Evolutionary conservation across 2,797 vertebrate species (phyloP), one percentile per base, ranked within the genome.

Genomic region (Buphagus erythrorhynchus): DNA sequence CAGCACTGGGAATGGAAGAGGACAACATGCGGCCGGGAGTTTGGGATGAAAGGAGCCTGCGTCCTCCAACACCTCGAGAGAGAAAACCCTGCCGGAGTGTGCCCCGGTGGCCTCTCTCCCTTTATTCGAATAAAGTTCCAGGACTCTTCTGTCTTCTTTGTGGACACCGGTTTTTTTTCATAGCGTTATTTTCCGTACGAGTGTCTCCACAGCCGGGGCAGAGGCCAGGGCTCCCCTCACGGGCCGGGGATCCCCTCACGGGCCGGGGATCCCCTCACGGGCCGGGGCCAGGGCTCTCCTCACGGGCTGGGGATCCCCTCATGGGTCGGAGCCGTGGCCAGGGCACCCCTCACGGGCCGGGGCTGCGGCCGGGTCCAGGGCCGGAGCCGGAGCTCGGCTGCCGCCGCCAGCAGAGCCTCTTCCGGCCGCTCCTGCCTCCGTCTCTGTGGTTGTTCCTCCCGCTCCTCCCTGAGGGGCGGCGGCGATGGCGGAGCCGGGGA

Each of bases 361-460:
- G 24, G 9, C 48, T 9, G 15, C 9, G 26, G 48, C 49, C 28
- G 7, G n/a, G n/a, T n/a, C n/a, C 42, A 42, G 7, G 24, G 38
- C 40, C 40, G 40, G 16, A 40, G 40, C 40, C 40, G 40, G 6
- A 40, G 16, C 61, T 6, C 40, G 5, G 21, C 16, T 3, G 42
- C 51, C 18, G 29, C 63, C 43, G 19, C 6, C 63, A 3, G 46
- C 55, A 11, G 26, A 61, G 48, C 28, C 12, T n/a, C 58, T 82
- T 82, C 79, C 80, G 80, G 80, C 58, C 80, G 68, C 68, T 83
- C 80, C 13, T 4, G 40, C 33, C 67, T 12, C 57, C 67, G 40
- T 63, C 80, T 83, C 80, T 40, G 42, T 83, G 80, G 68, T 72
- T 72, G 67, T 55, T 73, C 79, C 80, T 73, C 24, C 80, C 80